Conservation (phyloP, 1,140 invertebrate species). For the Drosophila mauritiana region DNA sequence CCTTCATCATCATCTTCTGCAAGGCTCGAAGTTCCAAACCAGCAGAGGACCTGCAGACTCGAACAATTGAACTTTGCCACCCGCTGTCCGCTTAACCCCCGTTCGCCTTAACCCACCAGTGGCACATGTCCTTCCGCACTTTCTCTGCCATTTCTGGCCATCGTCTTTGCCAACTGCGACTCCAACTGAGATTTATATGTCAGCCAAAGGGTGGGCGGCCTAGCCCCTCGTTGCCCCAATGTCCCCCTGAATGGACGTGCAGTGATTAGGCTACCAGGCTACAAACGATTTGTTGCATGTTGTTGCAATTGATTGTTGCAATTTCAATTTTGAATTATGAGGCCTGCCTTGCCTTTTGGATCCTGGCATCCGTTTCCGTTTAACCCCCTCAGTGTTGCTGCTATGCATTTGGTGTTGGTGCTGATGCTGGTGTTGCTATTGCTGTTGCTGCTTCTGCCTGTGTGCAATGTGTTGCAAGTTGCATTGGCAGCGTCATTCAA, state of each 20-base stretch:
- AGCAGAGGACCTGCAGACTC: conserved; percentile 8
- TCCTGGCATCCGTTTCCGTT: conserved; percentile 43
- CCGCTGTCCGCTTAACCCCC: conserved; percentile 5
- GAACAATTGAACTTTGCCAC: conserved; percentile 40
- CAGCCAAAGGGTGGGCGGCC: not conserved
- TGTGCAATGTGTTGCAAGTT: conserved; percentile 80
- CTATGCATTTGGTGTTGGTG: conserved; percentile 26
- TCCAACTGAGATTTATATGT: conserved; percentile 58
- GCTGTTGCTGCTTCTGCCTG: conserved; percentile 17
- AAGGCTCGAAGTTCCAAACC: conserved; percentile 2
- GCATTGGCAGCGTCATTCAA: conserved; percentile 83
- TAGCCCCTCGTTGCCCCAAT: not conserved
- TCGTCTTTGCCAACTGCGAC: conserved; percentile 51
- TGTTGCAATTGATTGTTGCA: conserved; percentile 84
- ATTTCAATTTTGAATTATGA: conserved; percentile 84
- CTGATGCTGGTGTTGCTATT: conserved; percentile 13
- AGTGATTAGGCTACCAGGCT: conserved; percentile 73
- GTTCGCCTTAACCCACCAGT: not conserved
- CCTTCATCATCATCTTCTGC: conserved; percentile 20
- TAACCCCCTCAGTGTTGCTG: not conserved
- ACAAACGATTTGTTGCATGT: conserved; percentile 81
- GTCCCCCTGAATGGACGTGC: conserved; percentile 45
- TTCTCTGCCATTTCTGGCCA: conserved; percentile 14
- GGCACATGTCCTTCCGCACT: conserved; percentile 6
- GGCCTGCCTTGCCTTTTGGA: conserved; percentile 57